A percentile compares a stretch with the other conserved stretches of the same genome.
These are phyloP conservation scores for Sebastes trivittatus DNA, from an alignment of 2,797 vertebrate genomes.

Conservation along the genomic window DNA sequence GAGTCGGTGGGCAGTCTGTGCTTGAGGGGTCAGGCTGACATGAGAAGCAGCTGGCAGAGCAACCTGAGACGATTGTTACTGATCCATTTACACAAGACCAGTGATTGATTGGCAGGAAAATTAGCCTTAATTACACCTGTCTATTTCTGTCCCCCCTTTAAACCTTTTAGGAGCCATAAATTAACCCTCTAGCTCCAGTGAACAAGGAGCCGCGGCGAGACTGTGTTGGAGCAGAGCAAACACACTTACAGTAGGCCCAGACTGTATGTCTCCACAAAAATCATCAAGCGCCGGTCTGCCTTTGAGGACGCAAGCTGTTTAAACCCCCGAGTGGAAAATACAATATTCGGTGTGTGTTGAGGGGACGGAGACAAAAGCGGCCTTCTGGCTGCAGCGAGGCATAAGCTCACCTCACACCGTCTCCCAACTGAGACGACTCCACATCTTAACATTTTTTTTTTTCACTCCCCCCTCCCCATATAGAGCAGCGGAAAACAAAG, in stretches of 20 bases:
- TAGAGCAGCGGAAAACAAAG: conserved; percentile 71
- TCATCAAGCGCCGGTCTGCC: conserved; percentile 38
- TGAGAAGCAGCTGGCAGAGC: conserved; percentile 70
- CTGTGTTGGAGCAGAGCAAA: conserved; percentile 49
- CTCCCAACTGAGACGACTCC: conserved; percentile 54
- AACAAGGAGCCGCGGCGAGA: conserved; percentile 29
- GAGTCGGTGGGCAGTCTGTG: conserved; percentile 67
- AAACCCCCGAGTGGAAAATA: conserved; percentile 60
- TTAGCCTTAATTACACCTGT: conserved; percentile 76
- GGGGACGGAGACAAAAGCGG: conserved; percentile 55
- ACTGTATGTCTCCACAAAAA: conserved; percentile 63
- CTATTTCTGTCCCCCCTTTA: conserved; percentile 54
- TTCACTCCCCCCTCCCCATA: not conserved
- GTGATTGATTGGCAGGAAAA: conserved; percentile 81
- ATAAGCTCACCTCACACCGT: conserved; percentile 66
- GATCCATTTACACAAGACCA: conserved; percentile 69
- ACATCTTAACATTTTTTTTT: conserved; percentile 39
- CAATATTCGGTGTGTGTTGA: conserved; percentile 47
- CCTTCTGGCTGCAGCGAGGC: conserved; percentile 32
- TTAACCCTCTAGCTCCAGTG: conserved; percentile 41
- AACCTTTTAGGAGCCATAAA: conserved; percentile 65
- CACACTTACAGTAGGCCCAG: conserved; percentile 66
- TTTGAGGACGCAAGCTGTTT: conserved; percentile 60
- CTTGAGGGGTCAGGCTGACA: conserved; percentile 63
- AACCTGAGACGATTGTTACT: conserved; percentile 72